A percentile compares a stretch with the other conserved stretches of the same genome.
phyloP scores from a whole-genome alignment of 2,113 vertebrate species.

The Panurus biarmicus region DNA sequence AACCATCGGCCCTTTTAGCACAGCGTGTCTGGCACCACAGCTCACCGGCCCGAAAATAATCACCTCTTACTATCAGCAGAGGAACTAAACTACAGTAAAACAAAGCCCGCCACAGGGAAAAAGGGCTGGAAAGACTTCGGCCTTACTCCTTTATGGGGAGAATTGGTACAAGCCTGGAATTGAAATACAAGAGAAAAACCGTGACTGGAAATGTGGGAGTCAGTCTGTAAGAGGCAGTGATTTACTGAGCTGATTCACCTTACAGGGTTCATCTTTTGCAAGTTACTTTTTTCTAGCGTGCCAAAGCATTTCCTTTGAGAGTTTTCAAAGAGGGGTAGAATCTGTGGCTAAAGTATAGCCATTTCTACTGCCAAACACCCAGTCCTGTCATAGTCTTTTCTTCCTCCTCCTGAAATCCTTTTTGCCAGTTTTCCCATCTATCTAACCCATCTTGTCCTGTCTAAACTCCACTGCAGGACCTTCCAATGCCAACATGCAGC shows the following conservation, averaged over 20 bases:
- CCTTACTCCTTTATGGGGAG: not conserved
- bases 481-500: not conserved
- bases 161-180: not conserved
- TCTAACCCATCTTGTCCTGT: rapidly evolving
- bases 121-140: not conserved
- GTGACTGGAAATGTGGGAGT: not conserved
- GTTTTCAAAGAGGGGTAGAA: not conserved
- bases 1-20: not conserved
- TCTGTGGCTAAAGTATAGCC: not conserved
- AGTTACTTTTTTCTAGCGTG: not conserved
- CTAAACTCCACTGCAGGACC: not conserved
- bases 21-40: not conserved
- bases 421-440: not conserved
- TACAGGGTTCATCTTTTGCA: not conserved
- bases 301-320: not conserved
- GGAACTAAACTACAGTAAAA: not conserved
- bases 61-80: not conserved
- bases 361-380: not conserved
- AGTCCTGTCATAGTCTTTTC: not conserved
- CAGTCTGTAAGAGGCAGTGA: not conserved
- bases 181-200: not conserved
- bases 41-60: not conserved
- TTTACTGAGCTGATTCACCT: not conserved
- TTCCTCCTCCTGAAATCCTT: not conserved
- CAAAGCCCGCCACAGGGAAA: not conserved